Evolutionary conservation across 2,113 vertebrate species (phyloP).

Genomic region (Scomber japonicus): DNA sequence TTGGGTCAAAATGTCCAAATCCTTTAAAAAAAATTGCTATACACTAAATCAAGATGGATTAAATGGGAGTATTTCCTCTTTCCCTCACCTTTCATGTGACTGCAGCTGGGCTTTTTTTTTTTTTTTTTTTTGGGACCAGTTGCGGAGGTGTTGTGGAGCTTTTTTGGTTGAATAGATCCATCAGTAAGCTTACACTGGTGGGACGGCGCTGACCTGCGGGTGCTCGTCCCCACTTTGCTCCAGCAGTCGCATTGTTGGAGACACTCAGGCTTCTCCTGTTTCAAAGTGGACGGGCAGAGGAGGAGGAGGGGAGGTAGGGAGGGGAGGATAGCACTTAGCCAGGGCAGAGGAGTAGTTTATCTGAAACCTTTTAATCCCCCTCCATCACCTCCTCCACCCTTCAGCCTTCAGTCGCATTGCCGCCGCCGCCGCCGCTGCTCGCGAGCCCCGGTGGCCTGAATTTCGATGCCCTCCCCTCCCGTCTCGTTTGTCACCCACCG

Average conservation of each 20-base stretch:
- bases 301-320: constrained; percentile 6
- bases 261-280: constrained; percentile 62
- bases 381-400: background rate
- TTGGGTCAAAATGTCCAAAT: background rate
- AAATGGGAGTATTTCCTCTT: no score
- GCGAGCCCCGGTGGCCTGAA: background rate
- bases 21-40: no score
- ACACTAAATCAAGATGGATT: no score
- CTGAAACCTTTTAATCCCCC: constrained; percentile 39
- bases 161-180: constrained; percentile 50
- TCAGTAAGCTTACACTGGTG: constrained; percentile 73
- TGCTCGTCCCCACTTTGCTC: constrained; percentile 59
- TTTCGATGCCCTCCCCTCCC: background rate
- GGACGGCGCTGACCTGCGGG: constrained; percentile 67
- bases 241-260: constrained; percentile 53
- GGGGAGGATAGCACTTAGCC: constrained; percentile 33
- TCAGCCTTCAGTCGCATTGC: background rate
- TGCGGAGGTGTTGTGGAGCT: background rate
- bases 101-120: background rate
- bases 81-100: constrained; percentile 11
- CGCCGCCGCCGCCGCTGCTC: background rate
- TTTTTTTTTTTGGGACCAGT: background rate
- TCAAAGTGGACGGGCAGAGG: constrained; percentile 51
- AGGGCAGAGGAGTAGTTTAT: constrained; percentile 33
- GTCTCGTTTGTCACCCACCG: background rate